Evolutionary conservation across 2,797 vertebrate genomes (phyloP).

Genomic region (Labroides dimidiatus): DNA sequence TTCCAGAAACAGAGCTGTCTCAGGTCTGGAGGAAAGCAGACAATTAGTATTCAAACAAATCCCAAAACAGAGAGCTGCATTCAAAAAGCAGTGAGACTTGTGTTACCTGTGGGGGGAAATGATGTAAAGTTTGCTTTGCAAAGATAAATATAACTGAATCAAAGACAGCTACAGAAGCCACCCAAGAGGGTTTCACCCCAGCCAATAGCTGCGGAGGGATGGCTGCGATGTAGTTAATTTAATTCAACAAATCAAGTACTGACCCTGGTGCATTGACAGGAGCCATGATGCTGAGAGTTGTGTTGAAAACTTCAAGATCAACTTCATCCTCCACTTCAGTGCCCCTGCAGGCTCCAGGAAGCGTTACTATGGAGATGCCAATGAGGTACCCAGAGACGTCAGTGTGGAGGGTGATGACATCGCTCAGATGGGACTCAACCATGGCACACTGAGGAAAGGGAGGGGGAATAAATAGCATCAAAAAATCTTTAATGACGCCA

Average conservation of each 20-base stretch:
- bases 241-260: slow-evolving; percentile 54
- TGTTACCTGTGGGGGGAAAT: slow-evolving; percentile 14
- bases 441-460: slow-evolving; percentile 86
- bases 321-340: slow-evolving; percentile 89
- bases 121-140: slow-evolving; percentile 2
- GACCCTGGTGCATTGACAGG: slow-evolving; percentile 87
- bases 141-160: slow-evolving; percentile 26
- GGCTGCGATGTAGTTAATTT: not conserved
- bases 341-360: slow-evolving; percentile 89
- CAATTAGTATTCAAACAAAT: slow-evolving; percentile 45
- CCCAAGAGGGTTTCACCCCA: not conserved
- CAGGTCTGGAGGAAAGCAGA: slow-evolving; percentile 81
- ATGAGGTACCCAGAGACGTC: slow-evolving; percentile 90
- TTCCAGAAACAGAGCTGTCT: slow-evolving; percentile 90
- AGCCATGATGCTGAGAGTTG: slow-evolving; percentile 85
- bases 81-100: slow-evolving; percentile 21
- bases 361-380: slow-evolving; percentile 89
- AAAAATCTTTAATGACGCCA: not conserved
- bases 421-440: slow-evolving; percentile 92
- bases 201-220: not conserved
- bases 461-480: not conserved
- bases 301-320: slow-evolving; percentile 92
- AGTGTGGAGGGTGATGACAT: slow-evolving; percentile 88
- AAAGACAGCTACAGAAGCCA: slow-evolving; percentile 19
- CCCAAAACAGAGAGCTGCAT: slow-evolving; percentile 14